phyloP scores from a whole-genome alignment of 2,113 vertebrate species.

The Menidia beryllina region DNA sequence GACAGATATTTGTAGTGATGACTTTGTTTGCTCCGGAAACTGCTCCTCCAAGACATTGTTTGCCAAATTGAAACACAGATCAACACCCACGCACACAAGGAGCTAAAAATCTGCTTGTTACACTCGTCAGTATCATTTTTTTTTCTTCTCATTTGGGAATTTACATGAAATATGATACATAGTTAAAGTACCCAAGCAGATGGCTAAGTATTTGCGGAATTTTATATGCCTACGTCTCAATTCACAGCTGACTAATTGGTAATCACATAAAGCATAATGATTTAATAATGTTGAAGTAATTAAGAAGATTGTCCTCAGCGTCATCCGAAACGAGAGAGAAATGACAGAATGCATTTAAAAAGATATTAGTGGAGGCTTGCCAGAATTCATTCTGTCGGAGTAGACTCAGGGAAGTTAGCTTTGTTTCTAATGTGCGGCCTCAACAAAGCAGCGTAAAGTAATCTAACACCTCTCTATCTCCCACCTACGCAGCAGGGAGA shows the following conservation, averaged over 20 bases:
- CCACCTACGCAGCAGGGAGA: conserved; percentile 41
- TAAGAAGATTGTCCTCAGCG: conserved; percentile 28
- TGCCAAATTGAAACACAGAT: conserved; percentile 29
- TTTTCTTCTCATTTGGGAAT: conserved; percentile 36
- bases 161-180: conserved; percentile 41
- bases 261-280: conserved; percentile 41
- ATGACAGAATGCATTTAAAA: conserved; percentile 1
- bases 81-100: conserved; percentile 3
- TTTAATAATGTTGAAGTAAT: conserved; percentile 42
- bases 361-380: background rate
- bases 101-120: conserved; percentile 26
- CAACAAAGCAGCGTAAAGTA: conserved; percentile 31
- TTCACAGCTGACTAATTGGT: conserved; percentile 57
- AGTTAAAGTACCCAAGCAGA: conserved; percentile 56
- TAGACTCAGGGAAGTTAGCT: conserved; percentile 43
- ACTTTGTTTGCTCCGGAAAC: background rate
- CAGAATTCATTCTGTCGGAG: conserved; percentile 15
- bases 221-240: conserved; percentile 19
- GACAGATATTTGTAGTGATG: background rate
- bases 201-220: conserved; percentile 43
- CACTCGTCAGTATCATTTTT: conserved; percentile 15
- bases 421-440: conserved; percentile 18
- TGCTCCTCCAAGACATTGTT: conserved; percentile 42
- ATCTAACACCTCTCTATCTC: conserved; percentile 50
- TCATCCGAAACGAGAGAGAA: conserved; percentile 15